phyloP scores from a whole-genome alignment of 2,113 vertebrate species.

The Halcyon senegalensis region DNA sequence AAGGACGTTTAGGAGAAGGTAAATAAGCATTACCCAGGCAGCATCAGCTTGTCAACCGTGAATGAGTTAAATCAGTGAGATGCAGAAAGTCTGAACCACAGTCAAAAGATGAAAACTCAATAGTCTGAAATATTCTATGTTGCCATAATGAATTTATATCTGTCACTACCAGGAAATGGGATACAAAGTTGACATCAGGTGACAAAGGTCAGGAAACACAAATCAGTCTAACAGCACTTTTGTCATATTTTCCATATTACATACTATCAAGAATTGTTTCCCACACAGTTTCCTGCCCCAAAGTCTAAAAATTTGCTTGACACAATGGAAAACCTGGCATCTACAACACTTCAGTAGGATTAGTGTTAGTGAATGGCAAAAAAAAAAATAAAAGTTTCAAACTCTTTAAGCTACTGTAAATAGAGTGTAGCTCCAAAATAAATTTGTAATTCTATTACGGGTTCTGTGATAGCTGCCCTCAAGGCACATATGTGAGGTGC shows the following conservation, averaged over 20 bases:
- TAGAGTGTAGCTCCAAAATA: neutral
- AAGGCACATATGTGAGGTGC: neutral
- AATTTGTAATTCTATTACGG: neutral
- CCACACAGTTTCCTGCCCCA: neutral
- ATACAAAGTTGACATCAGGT: neutral
- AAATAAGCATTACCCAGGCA: neutral
- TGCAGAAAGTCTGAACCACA: neutral
- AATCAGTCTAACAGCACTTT: neutral
- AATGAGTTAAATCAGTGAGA: neutral
- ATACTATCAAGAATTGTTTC: slow-evolving; percentile 6
- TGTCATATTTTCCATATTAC: slow-evolving; percentile 42
- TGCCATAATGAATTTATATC: neutral
- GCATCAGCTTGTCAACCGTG: neutral
- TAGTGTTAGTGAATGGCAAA: neutral
- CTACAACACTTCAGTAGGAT: neutral
- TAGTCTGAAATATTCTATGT: neutral
- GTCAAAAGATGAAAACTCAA: neutral
- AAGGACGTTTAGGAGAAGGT: neutral
- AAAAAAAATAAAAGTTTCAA: neutral
- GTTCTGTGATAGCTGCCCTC: neutral
- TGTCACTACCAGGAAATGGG: slow-evolving; percentile 9
- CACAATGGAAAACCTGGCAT: neutral
- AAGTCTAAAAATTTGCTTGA: neutral
- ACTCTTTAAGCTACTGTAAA: neutral
- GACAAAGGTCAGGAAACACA: slow-evolving; percentile 40